These are phyloP conservation scores for Ondatra zibethicus DNA, from an alignment of 2,113 vertebrate species.

Conservation along the genomic window DNA sequence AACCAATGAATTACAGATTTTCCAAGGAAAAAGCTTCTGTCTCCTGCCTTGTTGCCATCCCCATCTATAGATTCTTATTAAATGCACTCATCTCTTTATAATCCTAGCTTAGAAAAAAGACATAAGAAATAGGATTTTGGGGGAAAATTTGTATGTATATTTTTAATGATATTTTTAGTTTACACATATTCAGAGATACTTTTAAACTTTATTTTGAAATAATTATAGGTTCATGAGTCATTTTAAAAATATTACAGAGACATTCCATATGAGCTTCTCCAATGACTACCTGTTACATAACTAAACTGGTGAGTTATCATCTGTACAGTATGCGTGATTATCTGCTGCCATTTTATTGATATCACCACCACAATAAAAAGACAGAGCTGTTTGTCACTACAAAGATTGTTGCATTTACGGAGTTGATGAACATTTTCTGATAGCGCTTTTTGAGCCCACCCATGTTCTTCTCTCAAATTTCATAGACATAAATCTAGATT, in stretches of 20 bases:
- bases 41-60: background rate
- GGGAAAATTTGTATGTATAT: background rate
- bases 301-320: background rate
- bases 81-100: background rate
- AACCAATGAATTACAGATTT: slow-evolving; percentile 19
- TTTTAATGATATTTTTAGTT: background rate
- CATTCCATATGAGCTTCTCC: too few species aligned
- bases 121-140: background rate
- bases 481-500: background rate
- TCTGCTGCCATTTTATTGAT: background rate
- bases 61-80: background rate
- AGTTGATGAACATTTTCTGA: background rate
- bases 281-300: background rate
- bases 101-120: slow-evolving; percentile 1
- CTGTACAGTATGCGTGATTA: background rate
- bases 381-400: background rate
- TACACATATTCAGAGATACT: background rate
- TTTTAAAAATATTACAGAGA: background rate
- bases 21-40: background rate
- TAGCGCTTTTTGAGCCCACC: background rate
- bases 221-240: background rate
- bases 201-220: slow-evolving; percentile 38
- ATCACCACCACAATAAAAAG: background rate
- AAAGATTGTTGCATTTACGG: background rate
- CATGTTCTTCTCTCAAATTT: background rate